Base-by-base conservation (phyloP, 2,888 invertebrate species). In the Aplocera efformata region DNA sequence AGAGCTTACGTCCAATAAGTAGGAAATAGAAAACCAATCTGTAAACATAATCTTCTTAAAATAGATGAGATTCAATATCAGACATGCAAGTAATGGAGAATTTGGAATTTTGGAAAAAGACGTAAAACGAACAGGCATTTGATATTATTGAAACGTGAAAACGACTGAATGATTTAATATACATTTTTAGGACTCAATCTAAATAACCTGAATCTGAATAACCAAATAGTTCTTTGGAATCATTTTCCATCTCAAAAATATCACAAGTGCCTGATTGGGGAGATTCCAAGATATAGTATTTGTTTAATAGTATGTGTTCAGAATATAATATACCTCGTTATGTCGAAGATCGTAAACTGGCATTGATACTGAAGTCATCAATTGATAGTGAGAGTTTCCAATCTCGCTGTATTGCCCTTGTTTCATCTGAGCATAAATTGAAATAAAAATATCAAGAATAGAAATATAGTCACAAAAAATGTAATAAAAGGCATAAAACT, bases 321-420 rank as follows among this genome's bases (percentile, higher is more conserved):
- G 23, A 37, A 27, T 27, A 31, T 36, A 54, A 65, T 94, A 91
- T 90, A 95, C 95, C 91, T 94, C 94, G 78, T 94, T 94, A 56
- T 94, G 93, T 30, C 94, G 92, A 57, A 93, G 91, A 85, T 98
- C 96, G 74, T 96, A 97, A 23, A 98, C 97, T 5, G 98, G 98
- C 90, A 96, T 94, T 40, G 97, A 95, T 8, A 98, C 96, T 5
- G 98, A 96, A 7, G 96, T 97, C 94, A 97, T 96, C 70, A 97
- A 89, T 59, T 94, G 92, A 72, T 95, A 96, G 42, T 90, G 88
- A 56, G 93, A 75, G 58, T 86, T 84, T 37, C 88, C 93, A 8
- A 90, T 72, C 58, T 90, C 90, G 32, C 90, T 91, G 58, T 90
- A 90, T 66, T 91, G 90, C 48, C 91, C 91, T 70, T 91, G 90